A percentile compares a stretch with the other conserved stretches of the same genome.
phyloP scores from a whole-genome alignment of 2,888 invertebrate species.

The Pseudococcus longispinus region DNA sequence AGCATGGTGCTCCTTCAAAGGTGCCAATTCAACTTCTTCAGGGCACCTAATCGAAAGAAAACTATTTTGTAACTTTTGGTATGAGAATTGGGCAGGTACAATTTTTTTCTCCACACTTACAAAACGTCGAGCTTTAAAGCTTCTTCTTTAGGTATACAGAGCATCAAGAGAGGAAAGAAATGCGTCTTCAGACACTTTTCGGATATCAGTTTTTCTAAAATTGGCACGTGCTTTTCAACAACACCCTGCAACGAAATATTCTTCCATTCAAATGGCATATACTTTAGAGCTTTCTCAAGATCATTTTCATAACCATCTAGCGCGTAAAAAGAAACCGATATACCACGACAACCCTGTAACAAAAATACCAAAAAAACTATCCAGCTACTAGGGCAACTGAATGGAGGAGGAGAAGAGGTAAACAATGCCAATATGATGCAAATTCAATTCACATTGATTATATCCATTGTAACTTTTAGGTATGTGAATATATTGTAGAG shows the following conservation, averaged over 20 bases:
- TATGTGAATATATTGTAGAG: too few relatives aligned
- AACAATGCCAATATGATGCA: too few relatives aligned
- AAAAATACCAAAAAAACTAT: neutral
- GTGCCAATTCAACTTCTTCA: neutral
- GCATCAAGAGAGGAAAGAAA: neutral
- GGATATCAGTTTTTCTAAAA: neutral
- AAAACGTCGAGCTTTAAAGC: neutral
- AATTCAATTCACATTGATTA: too few relatives aligned
- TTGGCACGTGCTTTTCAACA: neutral
- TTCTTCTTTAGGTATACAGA: neutral
- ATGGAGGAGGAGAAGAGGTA: too few relatives aligned
- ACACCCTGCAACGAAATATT: neutral
- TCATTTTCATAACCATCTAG: conserved; percentile 8
- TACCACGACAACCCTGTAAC: neutral
- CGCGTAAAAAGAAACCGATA: neutral
- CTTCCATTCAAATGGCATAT: neutral
- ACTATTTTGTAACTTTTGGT: too few relatives aligned
- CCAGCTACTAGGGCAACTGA: neutral
- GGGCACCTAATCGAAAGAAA: neutral
- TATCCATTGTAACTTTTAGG: too few relatives aligned
- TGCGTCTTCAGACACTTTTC: neutral
- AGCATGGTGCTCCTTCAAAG: neutral
- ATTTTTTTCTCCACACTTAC: neutral
- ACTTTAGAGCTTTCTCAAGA: neutral
- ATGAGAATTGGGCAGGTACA: neutral